Base-by-base conservation (phyloP, 2,888 invertebrate genomes). In the Loripinus fragilis region DNA sequence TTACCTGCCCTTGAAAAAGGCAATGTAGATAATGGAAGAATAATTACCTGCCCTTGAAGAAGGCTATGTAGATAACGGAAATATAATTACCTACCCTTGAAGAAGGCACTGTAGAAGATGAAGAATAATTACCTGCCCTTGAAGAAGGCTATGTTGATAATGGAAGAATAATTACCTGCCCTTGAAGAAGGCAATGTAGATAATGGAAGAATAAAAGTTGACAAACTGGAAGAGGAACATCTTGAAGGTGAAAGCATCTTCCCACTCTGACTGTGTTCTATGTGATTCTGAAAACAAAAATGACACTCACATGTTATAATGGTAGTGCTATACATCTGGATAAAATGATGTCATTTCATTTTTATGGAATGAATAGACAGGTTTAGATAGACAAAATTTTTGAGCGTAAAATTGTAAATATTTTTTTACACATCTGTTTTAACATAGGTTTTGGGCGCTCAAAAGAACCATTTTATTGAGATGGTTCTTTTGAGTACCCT, bases 161-260 rank as follows among this genome's bases (percentile, higher is more conserved):
- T 41, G 7, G 41, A 41, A 7, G 15, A 41, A 41, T n/a, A 38
- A 98, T 60, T 86, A 94, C 94, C 93, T 94, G 93, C 97, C 97
- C 95, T 99, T 99, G 93, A 99, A 98, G 94, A 99, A 99, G 0
- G 99, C 99, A 86, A 99, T 98, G 93, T 99, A 99, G 94, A 99
- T 98, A 92, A 99, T 97, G 2, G 98, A 98, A 33, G 60, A 60
- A 28, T 60, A 99, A 94, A 97, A 98, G 94, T 99, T 99, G 74
- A 99, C 97, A 94, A 99, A 99, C 94, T 99, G 98, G 52, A 99
- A 95, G 0, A 98, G 94, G 93, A 98, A 99, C 92, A 99, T 98
- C 94, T 99, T 99, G 55, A 98, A 95, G 0, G 98, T 98, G 74
- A 98, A 95, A 0, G 97, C 97, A 94, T 98, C 98, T 93, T 99